Percentiles rank a stretch among this genome's conserved stretches.
Evolutionary conservation across 2,113 vertebrate genomes (phyloP).

Genomic region (Myiagra hebetior): DNA sequence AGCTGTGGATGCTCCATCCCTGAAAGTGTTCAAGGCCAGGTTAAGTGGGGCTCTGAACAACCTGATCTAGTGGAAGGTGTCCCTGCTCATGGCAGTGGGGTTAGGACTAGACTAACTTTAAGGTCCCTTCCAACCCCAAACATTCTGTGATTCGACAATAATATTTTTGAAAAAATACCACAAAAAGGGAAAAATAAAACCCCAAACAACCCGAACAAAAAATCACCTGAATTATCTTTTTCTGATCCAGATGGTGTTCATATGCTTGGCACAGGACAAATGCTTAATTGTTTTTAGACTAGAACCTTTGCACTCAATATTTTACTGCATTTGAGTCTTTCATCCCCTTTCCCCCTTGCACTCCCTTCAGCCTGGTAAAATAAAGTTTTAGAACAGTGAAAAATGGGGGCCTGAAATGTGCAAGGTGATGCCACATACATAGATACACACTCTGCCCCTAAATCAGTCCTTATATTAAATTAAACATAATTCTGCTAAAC

Average conservation of each 20-base stretch:
- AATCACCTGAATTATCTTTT: neutral
- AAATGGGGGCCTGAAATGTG: neutral
- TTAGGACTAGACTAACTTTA: neutral
- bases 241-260: neutral
- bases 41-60: neutral
- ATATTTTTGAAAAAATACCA: neutral
- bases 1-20: neutral
- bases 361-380: neutral
- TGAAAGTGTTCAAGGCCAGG: neutral
- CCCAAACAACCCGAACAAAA: neutral
- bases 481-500: neutral
- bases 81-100: neutral
- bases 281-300: neutral
- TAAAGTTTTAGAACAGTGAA: neutral
- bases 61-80: neutral
- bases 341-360: rapidly evolving
- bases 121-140: neutral
- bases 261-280: neutral
- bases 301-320: neutral
- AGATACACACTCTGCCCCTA: neutral
- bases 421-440: neutral
- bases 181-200: neutral
- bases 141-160: neutral
- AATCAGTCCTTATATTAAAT: neutral
- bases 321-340: neutral